phyloP scores from a whole-genome alignment of 64 coral and sea anemone species.

The Orbicella faveolata region DNA sequence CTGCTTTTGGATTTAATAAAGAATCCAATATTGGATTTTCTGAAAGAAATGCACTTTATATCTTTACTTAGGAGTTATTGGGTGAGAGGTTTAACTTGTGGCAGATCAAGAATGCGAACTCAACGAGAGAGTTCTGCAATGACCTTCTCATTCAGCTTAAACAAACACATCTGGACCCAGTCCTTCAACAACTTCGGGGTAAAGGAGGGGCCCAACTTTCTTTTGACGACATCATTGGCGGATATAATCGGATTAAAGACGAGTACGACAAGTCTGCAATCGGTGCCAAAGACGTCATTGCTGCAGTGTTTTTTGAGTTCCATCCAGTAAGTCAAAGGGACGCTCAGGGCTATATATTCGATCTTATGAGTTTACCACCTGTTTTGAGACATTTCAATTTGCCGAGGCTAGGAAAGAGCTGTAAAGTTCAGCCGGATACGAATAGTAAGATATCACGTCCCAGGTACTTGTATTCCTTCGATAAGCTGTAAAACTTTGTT shows the following conservation, averaged over 20 bases:
- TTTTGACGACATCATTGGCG: constrained; percentile 37
- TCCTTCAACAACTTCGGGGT: neutral
- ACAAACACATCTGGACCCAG: neutral
- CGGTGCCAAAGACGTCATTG: constrained; percentile 48
- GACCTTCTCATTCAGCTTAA: neutral
- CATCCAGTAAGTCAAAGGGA: constrained; percentile 39
- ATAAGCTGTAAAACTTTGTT: too few relatives aligned
- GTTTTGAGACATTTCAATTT: too few relatives aligned
- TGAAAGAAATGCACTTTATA: neutral
- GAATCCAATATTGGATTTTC: neutral
- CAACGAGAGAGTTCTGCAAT: neutral
- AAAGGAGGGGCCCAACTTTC: constrained; percentile 19
- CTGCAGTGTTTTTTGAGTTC: constrained; percentile 38
- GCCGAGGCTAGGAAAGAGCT: too few relatives aligned
- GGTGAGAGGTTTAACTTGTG: neutral
- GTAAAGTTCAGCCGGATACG: too few relatives aligned
- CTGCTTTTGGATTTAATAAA: neutral
- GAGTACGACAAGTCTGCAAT: neutral
- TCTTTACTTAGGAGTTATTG: constrained; percentile 1
- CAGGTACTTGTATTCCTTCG: too few relatives aligned
- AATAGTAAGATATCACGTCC: too few relatives aligned
- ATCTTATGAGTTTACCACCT: too few relatives aligned
- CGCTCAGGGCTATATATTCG: too few relatives aligned
- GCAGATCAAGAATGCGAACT: constrained; percentile 7
- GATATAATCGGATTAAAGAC: constrained; percentile 15